Base-by-base conservation (phyloP, 1,140 invertebrate genomes). In the Dinoponera quadriceps region DNA sequence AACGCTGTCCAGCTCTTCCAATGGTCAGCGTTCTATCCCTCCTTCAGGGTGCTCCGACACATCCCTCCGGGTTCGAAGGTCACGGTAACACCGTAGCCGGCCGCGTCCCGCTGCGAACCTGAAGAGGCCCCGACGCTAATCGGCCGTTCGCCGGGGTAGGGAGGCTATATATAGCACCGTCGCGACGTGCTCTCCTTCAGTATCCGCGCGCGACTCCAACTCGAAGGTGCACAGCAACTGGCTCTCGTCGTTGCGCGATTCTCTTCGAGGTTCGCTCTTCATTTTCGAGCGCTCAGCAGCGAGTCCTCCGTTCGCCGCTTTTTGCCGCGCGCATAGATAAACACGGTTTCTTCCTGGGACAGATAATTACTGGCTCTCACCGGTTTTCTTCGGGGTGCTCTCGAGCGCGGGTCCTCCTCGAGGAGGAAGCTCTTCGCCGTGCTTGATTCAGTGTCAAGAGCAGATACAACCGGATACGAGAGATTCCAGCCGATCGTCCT, bases 21-120 rank as follows among this genome's bases (percentile, higher is more conserved):
- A 90, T 90, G 88, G 71, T 77, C 66, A 48, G 0, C 74, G 62
- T 9, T 80, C 60, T 86, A 88, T 87, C 85, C 88, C 89, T 90
- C n/a, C 88, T 80, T 60, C 20, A n/a, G 27, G 20, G 11, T 83
- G 51, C 55, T 71, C 83, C 59, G 77, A 78, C 77, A 88, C 86
- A 85, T 77, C 90, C 88, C 89, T 88, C 88, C 38, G 74, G 83
- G 91, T 91, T 92, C 90, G 90, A 92, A 92, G 92, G 92, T 92
- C 91, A 91, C 82, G 90, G 86, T 83, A 65, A 91, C 38, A 60
- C 82, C 72, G 81, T 72, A 27, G 66, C 71, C 51, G 68, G 9
- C 44, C 14, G 27, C 49, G 14, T 44, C 29, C 54, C n/a, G 55
- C 73, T 63, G 48, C 38, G 1, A 74, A 74, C 74, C 74, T 66